Base-by-base conservation (phyloP, 2,797 vertebrate genomes). In the Phrynocephalus forsythii region DNA sequence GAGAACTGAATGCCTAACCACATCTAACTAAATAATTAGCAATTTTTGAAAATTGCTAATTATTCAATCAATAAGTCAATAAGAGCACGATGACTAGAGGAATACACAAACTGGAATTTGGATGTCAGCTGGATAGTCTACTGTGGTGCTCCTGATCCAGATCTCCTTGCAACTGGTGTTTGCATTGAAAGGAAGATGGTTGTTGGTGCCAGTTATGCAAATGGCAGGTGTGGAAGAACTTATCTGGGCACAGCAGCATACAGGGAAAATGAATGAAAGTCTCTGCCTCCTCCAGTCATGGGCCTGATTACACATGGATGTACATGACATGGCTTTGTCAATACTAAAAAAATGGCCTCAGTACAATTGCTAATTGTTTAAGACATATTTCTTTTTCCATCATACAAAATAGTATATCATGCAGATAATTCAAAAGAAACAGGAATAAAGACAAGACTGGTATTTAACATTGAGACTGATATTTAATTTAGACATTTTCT, bases 391-490 rank as follows among this genome's bases (percentile, higher is more conserved):
- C 38, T 24, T 84, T 63, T 60, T 76, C 52, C 56, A 20, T 63
- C 73, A 73, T 72, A 75, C 63, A 24, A 75, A 75, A 26, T 75
- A 84, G 22, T 15, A 52, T 60, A 50, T 33, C 30, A 73, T 60
- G 68, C 15, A 73, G 1, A 24, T 83, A 44, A 77, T 50, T 52
- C 48, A 24, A 24, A 78, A 52, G 48, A n/a, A 52, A n/a, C 6
- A 38, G 71, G 82, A 26, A 84, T 52, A 71, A 44, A 56, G 52
- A 56, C 9, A 11, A 56, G 52, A 56, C 52, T 72, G 50, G 22
- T 71, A 83, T 83, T 56, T 56, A 52, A 83, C 52, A 52, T 83
- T 48, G 52, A 56, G n/a, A 60, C 71, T 73, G 13, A 84, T 60
- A 22, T 73, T 30, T 60, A 33, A 22, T 75, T 26, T n/a, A 79